Evolutionary conservation across 2,797 vertebrate species (phyloP).

Genomic region (Argya squamiceps): DNA sequence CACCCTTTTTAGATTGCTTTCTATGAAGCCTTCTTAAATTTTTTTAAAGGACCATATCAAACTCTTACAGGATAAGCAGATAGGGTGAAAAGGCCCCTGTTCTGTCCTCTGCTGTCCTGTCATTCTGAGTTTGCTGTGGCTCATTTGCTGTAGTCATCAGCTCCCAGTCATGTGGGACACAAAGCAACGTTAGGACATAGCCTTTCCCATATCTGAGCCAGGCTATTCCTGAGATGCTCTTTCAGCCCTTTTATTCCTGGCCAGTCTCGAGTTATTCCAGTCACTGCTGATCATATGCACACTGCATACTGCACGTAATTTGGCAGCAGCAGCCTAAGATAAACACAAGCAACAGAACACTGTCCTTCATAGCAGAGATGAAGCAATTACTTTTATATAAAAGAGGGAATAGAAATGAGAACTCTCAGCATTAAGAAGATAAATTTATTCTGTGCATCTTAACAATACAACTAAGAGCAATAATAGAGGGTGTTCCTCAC

Average conservation of each 20-base stretch:
- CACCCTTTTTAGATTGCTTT: neutral
- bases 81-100: neutral
- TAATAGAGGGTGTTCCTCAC: neutral
- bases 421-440: neutral
- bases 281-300: neutral
- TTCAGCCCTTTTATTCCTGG: constrained; percentile 10
- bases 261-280: neutral
- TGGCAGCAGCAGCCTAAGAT: constrained; percentile 24
- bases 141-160: neutral
- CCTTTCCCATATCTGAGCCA: neutral
- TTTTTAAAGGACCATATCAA: neutral
- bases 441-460: neutral
- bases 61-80: neutral
- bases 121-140: neutral
- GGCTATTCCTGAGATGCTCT: neutral
- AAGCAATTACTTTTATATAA: neutral
- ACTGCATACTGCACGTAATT: neutral
- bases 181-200: neutral
- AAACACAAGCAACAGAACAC: neutral
- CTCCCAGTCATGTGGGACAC: neutral
- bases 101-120: neutral
- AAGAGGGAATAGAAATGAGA: neutral
- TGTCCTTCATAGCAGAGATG: neutral
- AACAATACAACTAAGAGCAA: neutral
- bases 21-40: neutral